Percentiles rank a stretch among this genome's conserved stretches.
Evolutionary conservation across 2,797 vertebrate genomes (phyloP).

Genomic region (Enteromius fasciolatus): DNA sequence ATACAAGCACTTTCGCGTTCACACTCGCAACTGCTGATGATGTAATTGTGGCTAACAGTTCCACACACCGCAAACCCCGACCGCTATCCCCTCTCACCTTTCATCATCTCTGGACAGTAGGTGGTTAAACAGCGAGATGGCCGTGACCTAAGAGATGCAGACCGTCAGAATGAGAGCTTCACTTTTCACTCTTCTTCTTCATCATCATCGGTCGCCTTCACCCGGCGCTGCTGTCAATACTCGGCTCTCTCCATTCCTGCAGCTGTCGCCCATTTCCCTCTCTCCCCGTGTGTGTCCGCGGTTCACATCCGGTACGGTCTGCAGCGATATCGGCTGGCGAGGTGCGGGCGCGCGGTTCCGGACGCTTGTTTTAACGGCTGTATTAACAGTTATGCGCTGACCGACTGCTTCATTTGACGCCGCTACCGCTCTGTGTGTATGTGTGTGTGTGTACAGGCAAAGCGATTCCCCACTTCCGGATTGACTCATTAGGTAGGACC

Average conservation of each 20-base stretch:
- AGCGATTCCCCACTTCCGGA: slow-evolving; percentile 70
- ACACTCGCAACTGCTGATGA: neutral
- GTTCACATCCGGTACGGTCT: neutral
- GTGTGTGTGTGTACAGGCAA: slow-evolving; percentile 70
- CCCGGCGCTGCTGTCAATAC: slow-evolving; percentile 22
- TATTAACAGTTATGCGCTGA: slow-evolving; percentile 9
- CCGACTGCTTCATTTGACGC: slow-evolving; percentile 53
- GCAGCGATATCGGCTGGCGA: neutral
- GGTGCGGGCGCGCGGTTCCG: neutral
- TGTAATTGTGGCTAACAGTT: slow-evolving; percentile 17
- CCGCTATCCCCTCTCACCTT: slow-evolving; percentile 37
- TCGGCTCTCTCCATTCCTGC: slow-evolving; percentile 24
- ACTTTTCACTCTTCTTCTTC: slow-evolving; percentile 35
- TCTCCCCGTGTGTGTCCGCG: neutral
- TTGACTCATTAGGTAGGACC: slow-evolving; percentile 57
- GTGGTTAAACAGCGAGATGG: slow-evolving; percentile 4
- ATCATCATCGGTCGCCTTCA: slow-evolving; percentile 28
- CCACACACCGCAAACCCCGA: slow-evolving; percentile 14
- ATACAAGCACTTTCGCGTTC: neutral
- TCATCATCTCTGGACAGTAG: slow-evolving; percentile 42
- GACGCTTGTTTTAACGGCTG: slow-evolving; percentile 26
- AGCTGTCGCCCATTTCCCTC: slow-evolving; percentile 37
- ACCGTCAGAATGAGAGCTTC: slow-evolving; percentile 1
- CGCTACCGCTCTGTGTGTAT: slow-evolving; percentile 51
- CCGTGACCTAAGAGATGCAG: slow-evolving; percentile 17